These are phyloP conservation scores for Ceratina japonica DNA, from an alignment of 1,140 invertebrate genomes.

Conservation along the genomic window DNA sequence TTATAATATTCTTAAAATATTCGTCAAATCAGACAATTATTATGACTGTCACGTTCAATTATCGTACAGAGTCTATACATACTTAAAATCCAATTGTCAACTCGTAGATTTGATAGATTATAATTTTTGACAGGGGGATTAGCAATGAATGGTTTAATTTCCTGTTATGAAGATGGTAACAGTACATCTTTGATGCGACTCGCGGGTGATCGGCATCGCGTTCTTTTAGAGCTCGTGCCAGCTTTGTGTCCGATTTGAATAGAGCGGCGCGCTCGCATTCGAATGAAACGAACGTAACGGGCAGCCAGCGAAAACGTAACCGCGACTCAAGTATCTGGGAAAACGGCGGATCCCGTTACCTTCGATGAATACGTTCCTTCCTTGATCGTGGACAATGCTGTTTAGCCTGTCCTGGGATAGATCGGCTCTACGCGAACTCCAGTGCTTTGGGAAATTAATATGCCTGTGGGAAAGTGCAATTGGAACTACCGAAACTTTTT, in stretches of 20 bases:
- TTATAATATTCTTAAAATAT: too few species aligned
- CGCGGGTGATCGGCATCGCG: constrained; percentile 4
- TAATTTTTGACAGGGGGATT: too few species aligned
- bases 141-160: too few species aligned
- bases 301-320: constrained; percentile 22
- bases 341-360: constrained; percentile 26
- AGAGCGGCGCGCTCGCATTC: constrained; percentile 18
- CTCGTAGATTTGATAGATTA: too few species aligned
- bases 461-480: background rate
- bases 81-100: too few species aligned
- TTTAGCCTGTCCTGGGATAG: constrained; percentile 3
- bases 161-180: too few species aligned
- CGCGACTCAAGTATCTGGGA: constrained; percentile 18
- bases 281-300: constrained; percentile 41
- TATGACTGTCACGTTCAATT: too few species aligned
- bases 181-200: too few species aligned
- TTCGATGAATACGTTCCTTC: constrained; percentile 4
- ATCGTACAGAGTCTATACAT: too few species aligned
- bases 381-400: constrained; percentile 14
- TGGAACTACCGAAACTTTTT: too few species aligned
- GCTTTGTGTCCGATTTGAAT: constrained; percentile 36
- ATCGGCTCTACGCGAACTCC: background rate
- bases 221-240: background rate
- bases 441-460: background rate
- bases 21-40: too few species aligned